These are phyloP conservation scores for Maconellicoccus hirsutus DNA, from an alignment of 1,140 invertebrate species.

Conservation along the genomic window DNA sequence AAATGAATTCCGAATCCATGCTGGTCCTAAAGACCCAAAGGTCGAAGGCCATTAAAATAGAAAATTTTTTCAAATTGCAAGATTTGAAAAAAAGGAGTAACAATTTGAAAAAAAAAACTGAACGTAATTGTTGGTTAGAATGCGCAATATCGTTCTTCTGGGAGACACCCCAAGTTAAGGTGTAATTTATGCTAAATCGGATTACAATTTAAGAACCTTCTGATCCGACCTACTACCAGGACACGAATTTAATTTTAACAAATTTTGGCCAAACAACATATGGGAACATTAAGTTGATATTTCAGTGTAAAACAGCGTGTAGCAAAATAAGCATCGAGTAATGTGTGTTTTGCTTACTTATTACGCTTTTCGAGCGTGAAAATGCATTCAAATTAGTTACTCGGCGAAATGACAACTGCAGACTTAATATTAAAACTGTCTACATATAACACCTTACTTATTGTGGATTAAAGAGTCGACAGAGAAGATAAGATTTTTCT, in stretches of 20 bases:
- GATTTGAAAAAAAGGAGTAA: too few relatives aligned
- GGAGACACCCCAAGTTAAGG: too few relatives aligned
- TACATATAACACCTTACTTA: neutral
- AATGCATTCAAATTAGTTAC: neutral
- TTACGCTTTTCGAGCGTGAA: constrained; percentile 2
- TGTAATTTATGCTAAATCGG: too few relatives aligned
- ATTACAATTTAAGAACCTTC: too few relatives aligned
- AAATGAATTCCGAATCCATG: too few relatives aligned
- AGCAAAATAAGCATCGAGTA: neutral
- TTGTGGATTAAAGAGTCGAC: neutral
- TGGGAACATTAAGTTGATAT: neutral
- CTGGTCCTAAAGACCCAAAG: too few relatives aligned
- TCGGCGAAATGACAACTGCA: neutral
- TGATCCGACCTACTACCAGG: neutral
- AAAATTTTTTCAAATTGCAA: too few relatives aligned
- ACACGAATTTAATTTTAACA: neutral
- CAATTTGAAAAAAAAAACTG: too few relatives aligned
- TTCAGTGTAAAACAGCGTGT: neutral
- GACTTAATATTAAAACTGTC: neutral
- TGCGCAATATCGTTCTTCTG: too few relatives aligned
- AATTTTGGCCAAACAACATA: neutral
- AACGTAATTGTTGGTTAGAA: too few relatives aligned
- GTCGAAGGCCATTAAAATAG: too few relatives aligned
- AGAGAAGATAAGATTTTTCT: too few relatives aligned
- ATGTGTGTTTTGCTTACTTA: constrained; percentile 9